phyloP scores from a whole-genome alignment of 2,797 vertebrate genomes.

The Staurois parvus region DNA sequence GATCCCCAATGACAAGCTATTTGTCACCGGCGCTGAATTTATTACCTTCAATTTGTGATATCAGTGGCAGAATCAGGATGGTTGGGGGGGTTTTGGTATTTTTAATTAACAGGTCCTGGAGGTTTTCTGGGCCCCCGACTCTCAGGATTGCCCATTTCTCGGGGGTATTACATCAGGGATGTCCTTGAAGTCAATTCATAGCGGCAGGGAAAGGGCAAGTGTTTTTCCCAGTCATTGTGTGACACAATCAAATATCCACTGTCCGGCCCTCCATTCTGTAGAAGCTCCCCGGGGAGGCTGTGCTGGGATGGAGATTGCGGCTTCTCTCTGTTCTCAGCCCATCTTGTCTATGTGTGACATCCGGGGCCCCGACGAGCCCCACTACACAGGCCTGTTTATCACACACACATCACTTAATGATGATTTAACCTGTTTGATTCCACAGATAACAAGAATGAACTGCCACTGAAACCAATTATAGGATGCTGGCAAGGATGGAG shows the following conservation, averaged over 20 bases:
- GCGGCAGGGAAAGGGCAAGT: constrained; percentile 53
- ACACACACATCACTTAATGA: background rate
- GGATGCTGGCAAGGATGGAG: background rate
- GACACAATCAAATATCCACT: constrained; percentile 63
- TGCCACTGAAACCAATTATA: constrained; percentile 12
- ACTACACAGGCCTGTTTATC: background rate
- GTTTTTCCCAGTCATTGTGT: constrained; percentile 56
- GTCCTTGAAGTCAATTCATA: constrained; percentile 62
- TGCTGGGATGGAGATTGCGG: constrained; percentile 1
- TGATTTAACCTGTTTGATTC: constrained; percentile 36
- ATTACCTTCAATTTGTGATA: constrained; percentile 56
- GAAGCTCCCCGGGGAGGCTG: constrained; percentile 64
- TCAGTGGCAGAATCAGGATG: constrained; percentile 48
- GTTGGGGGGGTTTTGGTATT: constrained; percentile 39
- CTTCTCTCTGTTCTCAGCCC: constrained; percentile 41
- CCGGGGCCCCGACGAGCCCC: constrained; percentile 17
- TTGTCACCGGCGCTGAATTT: constrained; percentile 55
- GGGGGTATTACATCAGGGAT: constrained; percentile 41
- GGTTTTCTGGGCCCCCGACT: constrained; percentile 26
- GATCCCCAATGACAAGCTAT: constrained; percentile 50
- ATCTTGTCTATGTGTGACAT: constrained; percentile 51
- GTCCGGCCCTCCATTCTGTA: constrained; percentile 70
- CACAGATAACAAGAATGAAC: background rate
- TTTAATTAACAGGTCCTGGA: constrained; percentile 61
- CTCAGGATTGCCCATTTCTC: constrained; percentile 51